phyloP scores from a whole-genome alignment of 2,888 invertebrate species.

The Hydroisotoma schaefferi region DNA sequence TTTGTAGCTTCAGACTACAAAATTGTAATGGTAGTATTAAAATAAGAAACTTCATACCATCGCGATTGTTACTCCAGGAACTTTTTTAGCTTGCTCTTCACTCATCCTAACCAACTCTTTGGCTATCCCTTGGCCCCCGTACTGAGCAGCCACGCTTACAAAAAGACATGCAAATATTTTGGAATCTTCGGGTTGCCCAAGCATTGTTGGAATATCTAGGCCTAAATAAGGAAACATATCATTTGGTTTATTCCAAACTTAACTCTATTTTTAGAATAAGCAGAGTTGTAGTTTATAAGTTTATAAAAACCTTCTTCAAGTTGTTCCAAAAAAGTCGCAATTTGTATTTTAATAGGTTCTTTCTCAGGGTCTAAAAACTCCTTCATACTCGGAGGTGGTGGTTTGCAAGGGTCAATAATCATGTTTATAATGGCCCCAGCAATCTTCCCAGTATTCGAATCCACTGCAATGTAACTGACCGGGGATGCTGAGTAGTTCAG shows the following conservation, averaged over 20 bases:
- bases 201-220: constrained; percentile 8
- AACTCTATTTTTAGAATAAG: neutral
- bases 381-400: constrained; percentile 24
- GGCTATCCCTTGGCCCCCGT: constrained; percentile 24
- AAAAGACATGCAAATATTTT: constrained; percentile 24
- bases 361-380: constrained; percentile 14
- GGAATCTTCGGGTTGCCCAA: constrained; percentile 17
- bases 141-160: constrained; percentile 19
- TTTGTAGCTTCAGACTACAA: constrained; percentile 1
- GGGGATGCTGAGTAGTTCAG: constrained; percentile 23
- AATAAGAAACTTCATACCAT: constrained; percentile 15
- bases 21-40: neutral
- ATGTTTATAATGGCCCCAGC: constrained; percentile 25
- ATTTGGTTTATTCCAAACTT: neutral
- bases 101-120: constrained; percentile 24
- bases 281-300: neutral
- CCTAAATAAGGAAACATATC: constrained; percentile 7
- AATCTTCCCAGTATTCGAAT: constrained; percentile 23
- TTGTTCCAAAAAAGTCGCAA: constrained; percentile 28
- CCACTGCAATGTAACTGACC: constrained; percentile 26
- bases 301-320: constrained; percentile 24
- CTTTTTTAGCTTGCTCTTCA: constrained; percentile 18
- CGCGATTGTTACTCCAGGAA: constrained; percentile 24
- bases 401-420: constrained; percentile 16
- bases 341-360: constrained; percentile 25